Percentiles rank a stretch among this genome's conserved stretches.
Evolutionary conservation across 2,888 invertebrate species (phyloP).

Genomic region (Tolmerus cingulatus): DNA sequence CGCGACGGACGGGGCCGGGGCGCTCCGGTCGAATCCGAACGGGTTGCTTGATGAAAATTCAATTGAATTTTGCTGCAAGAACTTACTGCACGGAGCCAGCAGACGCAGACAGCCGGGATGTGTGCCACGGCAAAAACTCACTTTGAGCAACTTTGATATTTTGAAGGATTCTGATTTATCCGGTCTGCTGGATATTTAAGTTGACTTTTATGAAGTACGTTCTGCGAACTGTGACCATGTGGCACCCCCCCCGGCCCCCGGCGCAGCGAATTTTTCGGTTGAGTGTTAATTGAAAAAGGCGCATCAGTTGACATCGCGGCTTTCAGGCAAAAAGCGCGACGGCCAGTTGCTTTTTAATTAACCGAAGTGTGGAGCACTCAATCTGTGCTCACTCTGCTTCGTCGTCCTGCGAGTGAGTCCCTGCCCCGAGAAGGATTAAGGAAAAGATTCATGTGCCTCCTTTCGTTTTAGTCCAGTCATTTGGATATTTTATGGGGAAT

Average conservation of each 20-base stretch:
- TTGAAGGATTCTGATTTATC: slow-evolving; percentile 38
- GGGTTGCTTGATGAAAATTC: slow-evolving; percentile 33
- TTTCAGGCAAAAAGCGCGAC: background rate
- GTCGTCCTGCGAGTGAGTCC: background rate
- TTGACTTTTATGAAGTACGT: slow-evolving; percentile 24
- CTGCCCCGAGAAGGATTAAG: background rate
- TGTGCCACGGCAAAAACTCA: slow-evolving; percentile 30
- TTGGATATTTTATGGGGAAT: background rate
- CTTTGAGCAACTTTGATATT: slow-evolving; percentile 40
- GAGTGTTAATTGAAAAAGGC: slow-evolving; percentile 30
- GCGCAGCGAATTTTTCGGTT: background rate
- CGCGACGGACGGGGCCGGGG: background rate
- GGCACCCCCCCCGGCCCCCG: background rate
- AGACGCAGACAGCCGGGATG: background rate
- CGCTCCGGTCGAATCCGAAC: background rate
- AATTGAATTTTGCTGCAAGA: slow-evolving; percentile 35
- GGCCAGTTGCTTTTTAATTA: slow-evolving; percentile 27
- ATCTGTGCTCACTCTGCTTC: background rate
- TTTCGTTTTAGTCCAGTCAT: background rate
- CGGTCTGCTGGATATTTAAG: slow-evolving; percentile 34
- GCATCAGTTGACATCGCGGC: slow-evolving; percentile 27
- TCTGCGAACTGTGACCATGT: background rate
- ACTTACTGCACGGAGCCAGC: background rate
- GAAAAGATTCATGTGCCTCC: background rate
- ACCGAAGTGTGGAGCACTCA: slow-evolving; percentile 13